Percentiles rank a stretch among this genome's conserved stretches.
phyloP scores from a whole-genome alignment of 2,797 vertebrate species.

The Anguilla marmorata region DNA sequence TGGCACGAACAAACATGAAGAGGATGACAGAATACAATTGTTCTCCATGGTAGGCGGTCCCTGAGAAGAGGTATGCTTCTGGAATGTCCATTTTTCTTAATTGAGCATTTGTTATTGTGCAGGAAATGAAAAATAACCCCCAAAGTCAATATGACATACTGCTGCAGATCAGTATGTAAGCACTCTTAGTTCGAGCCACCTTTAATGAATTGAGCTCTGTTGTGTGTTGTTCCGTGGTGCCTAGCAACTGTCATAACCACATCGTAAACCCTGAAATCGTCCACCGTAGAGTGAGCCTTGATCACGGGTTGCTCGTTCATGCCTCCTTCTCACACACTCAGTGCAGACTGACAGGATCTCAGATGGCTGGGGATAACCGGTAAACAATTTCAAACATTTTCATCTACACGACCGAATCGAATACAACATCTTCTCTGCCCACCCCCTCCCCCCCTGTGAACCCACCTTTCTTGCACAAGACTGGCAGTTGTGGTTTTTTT shows the following conservation, averaged over 20 bases:
- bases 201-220: neutral
- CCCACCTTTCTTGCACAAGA: neutral
- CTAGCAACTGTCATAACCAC: conserved; percentile 11
- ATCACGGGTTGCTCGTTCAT: neutral
- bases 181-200: neutral
- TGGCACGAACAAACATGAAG: neutral
- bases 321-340: neutral
- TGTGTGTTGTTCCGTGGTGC: neutral
- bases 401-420: neutral
- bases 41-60: neutral
- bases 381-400: neutral
- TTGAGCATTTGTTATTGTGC: neutral
- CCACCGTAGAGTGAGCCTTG: neutral
- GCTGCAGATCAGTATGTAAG: neutral
- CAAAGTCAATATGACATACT: neutral
- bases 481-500: neutral
- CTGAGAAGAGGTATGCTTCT: neutral
- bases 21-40: neutral
- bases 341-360: neutral
- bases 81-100: neutral
- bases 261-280: neutral
- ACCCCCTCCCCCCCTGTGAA: neutral
- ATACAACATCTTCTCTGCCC: neutral
- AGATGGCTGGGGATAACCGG: neutral
- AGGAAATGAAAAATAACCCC: neutral